Evolutionary conservation across 1,140 invertebrate genomes (phyloP).

Genomic region (Camponotus pennsylvanicus): DNA sequence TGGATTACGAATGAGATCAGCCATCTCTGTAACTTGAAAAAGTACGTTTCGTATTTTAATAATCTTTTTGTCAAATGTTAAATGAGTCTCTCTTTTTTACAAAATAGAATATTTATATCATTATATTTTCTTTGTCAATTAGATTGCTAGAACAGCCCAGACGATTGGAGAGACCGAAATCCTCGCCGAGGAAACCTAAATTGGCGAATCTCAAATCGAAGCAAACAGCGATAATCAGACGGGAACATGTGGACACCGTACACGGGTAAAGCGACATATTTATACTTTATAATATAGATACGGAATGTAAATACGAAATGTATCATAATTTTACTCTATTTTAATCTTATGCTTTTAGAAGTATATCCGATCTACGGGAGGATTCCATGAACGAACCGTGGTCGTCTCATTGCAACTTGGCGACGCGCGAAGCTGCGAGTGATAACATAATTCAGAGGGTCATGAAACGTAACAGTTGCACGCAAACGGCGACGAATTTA

Average conservation of each 20-base stretch:
- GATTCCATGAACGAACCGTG: conserved; percentile 78
- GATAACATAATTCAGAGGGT: conserved; percentile 67
- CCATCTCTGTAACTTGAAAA: conserved; percentile 86
- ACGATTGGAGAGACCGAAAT: conserved; percentile 72
- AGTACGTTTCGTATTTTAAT: conserved; percentile 71
- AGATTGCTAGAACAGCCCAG: conserved; percentile 82
- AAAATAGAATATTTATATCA: background rate
- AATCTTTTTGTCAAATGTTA: background rate
- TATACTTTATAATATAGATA: background rate
- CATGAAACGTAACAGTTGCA: conserved; percentile 82
- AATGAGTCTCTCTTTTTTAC: background rate
- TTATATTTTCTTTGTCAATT: background rate
- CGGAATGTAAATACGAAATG: background rate
- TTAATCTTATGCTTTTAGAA: conserved; percentile 39
- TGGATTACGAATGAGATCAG: conserved; percentile 87
- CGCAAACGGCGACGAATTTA: conserved; percentile 77
- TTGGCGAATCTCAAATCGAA: conserved; percentile 67
- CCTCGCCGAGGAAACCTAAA: conserved; percentile 75
- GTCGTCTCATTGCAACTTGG: conserved; percentile 84
- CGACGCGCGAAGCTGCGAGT: conserved; percentile 69
- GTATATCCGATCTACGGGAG: conserved; percentile 46
- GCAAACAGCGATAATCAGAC: conserved; percentile 33
- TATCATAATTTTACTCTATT: background rate
- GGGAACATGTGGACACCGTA: conserved; percentile 22
- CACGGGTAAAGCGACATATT: conserved; percentile 21